A percentile compares a stretch with the other conserved stretches of the same genome.
phyloP scores from a whole-genome alignment of 2,888 invertebrate species.

The Parapristionchus giblindavisi region DNA sequence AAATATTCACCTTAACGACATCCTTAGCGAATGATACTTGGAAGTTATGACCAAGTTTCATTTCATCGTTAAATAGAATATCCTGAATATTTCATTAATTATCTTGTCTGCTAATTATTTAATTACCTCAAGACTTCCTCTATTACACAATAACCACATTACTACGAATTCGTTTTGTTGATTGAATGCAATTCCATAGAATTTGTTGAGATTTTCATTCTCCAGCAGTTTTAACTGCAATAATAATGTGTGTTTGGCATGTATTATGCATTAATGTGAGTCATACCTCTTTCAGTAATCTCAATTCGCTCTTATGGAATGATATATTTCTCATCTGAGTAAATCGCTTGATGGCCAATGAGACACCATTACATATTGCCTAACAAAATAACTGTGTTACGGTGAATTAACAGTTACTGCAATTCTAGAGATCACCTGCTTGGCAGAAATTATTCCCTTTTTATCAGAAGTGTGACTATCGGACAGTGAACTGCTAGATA shows the following conservation, averaged over 20 bases:
- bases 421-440: slow-evolving; percentile 43
- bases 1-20: slow-evolving; percentile 59
- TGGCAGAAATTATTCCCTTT: slow-evolving; percentile 61
- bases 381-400: neutral
- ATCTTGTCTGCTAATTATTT: neutral
- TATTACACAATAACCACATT: slow-evolving; percentile 65
- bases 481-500: slow-evolving; percentile 58
- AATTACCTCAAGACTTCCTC: slow-evolving; percentile 63
- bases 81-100: slow-evolving; percentile 52
- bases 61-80: slow-evolving; percentile 68
- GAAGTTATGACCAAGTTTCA: slow-evolving; percentile 67
- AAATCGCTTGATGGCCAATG: slow-evolving; percentile 63
- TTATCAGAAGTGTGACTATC: slow-evolving; percentile 59
- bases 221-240: slow-evolving; percentile 63
- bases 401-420: too few relatives aligned
- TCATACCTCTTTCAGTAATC: slow-evolving; percentile 59
- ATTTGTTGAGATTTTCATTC: slow-evolving; percentile 68
- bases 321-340: slow-evolving; percentile 63
- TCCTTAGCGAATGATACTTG: slow-evolving; percentile 69
- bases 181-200: slow-evolving; percentile 68
- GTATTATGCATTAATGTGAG: neutral
- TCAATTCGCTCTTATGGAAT: slow-evolving; percentile 62
- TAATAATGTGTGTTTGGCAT: neutral
- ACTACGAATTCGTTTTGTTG: slow-evolving; percentile 68
- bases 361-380: slow-evolving; percentile 65